Evolutionary conservation across 2,888 invertebrate genomes (phyloP).

Genomic region (Boloria selene): DNA sequence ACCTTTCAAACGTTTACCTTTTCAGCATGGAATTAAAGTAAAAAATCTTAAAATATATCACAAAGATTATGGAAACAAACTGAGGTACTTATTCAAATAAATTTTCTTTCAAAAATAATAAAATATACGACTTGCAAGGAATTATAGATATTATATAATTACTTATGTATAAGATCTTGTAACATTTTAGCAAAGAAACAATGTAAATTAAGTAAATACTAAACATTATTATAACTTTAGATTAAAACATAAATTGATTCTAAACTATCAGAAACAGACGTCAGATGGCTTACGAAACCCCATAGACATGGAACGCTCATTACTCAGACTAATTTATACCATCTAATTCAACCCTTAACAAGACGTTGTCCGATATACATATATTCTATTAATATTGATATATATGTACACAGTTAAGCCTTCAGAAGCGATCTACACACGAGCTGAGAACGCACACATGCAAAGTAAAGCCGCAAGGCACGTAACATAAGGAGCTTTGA

Average conservation of each 20-base stretch:
- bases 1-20: slow-evolving; percentile 15
- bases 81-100: not conserved
- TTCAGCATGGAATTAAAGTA: slow-evolving; percentile 8
- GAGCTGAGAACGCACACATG: slow-evolving; percentile 62
- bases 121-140: not conserved
- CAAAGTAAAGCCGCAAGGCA: slow-evolving; percentile 79
- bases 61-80: not conserved
- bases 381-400: slow-evolving; percentile 58
- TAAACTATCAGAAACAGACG: slow-evolving; percentile 40
- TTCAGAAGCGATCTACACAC: slow-evolving; percentile 67
- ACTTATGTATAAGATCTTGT: not conserved
- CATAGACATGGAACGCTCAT: slow-evolving; percentile 52
- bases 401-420: slow-evolving; percentile 73
- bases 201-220: slow-evolving; percentile 2
- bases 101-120: too few relatives aligned
- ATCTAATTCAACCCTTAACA: slow-evolving; percentile 77
- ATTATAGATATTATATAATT: too few relatives aligned
- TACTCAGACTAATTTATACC: slow-evolving; percentile 72
- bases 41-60: slow-evolving; percentile 7
- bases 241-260: slow-evolving; percentile 33
- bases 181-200: not conserved
- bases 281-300: slow-evolving; percentile 30
- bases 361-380: slow-evolving; percentile 63
- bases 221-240: slow-evolving; percentile 19
- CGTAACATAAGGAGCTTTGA: slow-evolving; percentile 83